Evolutionary conservation across 2,797 vertebrate genomes (phyloP).

Genomic region (Urocyon cinereoargenteus): DNA sequence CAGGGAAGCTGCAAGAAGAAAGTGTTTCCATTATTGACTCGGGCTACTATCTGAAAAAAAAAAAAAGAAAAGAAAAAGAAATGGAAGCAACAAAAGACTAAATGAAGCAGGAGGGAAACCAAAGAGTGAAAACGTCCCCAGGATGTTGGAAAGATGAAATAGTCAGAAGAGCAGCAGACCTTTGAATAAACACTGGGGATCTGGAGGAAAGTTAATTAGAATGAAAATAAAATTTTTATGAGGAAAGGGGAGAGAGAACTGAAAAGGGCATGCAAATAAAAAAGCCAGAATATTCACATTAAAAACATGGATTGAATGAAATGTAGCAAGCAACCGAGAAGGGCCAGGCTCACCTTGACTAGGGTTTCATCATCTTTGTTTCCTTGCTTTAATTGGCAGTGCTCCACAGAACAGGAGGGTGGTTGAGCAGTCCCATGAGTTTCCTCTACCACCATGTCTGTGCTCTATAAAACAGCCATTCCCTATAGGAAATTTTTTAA

Average conservation of each 20-base stretch:
- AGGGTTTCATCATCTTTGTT: not conserved
- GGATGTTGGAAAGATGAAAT: conserved; percentile 1
- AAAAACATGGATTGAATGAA: conserved; percentile 5
- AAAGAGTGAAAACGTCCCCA: conserved; percentile 3
- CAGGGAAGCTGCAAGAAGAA: conserved; percentile 49
- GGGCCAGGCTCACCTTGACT: not conserved
- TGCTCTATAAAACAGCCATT: not conserved
- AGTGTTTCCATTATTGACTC: conserved; percentile 58
- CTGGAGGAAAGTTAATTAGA: conserved; percentile 39
- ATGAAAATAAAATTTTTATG: conserved; percentile 45
- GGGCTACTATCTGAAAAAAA: not conserved
- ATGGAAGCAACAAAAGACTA: conserved; percentile 48
- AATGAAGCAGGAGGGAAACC: conserved; percentile 49
- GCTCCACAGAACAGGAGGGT: not conserved
- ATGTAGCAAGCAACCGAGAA: not conserved
- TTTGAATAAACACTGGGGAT: conserved; percentile 44
- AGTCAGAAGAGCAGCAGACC: conserved; percentile 17
- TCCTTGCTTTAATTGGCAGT: not conserved
- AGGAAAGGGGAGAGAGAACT: not conserved
- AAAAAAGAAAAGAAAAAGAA: not conserved
- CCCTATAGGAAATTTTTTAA: not conserved
- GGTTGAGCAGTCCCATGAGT: not conserved
- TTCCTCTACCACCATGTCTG: not conserved
- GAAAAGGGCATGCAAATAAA: conserved; percentile 18
- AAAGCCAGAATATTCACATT: not conserved